Conservation (phyloP, 2,888 invertebrate genomes). For the Endomychus coccineus region DNA sequence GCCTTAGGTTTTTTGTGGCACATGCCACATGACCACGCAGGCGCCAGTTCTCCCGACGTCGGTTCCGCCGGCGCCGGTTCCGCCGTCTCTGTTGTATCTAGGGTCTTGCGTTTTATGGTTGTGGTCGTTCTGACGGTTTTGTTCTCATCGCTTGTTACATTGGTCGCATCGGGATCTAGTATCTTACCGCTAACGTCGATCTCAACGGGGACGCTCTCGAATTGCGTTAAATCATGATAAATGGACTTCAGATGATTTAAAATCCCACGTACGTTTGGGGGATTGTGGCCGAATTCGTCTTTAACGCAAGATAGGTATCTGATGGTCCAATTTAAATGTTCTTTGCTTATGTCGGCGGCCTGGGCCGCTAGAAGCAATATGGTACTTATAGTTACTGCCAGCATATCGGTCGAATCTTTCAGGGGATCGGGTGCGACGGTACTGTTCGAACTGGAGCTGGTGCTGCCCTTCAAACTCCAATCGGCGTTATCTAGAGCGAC, state of each 20-base stretch:
- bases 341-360: slow-evolving; percentile 7
- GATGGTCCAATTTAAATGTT: slow-evolving; percentile 19
- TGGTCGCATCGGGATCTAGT: no score
- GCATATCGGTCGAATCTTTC: slow-evolving; percentile 29
- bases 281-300: slow-evolving; percentile 21
- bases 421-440: slow-evolving; percentile 10
- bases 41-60: no score
- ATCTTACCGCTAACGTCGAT: slow-evolving; percentile 8
- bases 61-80: no score
- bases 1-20: no score
- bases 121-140: no score
- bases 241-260: slow-evolving; percentile 19
- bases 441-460: no score
- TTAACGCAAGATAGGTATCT: slow-evolving; percentile 20
- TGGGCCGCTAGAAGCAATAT: slow-evolving; percentile 19
- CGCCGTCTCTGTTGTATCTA: no score
- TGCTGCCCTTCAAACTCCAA: slow-evolving; percentile 7
- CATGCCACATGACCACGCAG: no score
- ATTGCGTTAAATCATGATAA: slow-evolving; percentile 11
- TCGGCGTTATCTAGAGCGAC: slow-evolving; percentile 16
- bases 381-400: slow-evolving; percentile 18
- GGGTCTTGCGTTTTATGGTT: no score
- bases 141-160: no score
- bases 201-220: slow-evolving; percentile 8
- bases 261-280: slow-evolving; percentile 22